These are phyloP conservation scores for Frankliniella intonsa DNA, from an alignment of 2,888 invertebrate genomes.

Conservation along the genomic window DNA sequence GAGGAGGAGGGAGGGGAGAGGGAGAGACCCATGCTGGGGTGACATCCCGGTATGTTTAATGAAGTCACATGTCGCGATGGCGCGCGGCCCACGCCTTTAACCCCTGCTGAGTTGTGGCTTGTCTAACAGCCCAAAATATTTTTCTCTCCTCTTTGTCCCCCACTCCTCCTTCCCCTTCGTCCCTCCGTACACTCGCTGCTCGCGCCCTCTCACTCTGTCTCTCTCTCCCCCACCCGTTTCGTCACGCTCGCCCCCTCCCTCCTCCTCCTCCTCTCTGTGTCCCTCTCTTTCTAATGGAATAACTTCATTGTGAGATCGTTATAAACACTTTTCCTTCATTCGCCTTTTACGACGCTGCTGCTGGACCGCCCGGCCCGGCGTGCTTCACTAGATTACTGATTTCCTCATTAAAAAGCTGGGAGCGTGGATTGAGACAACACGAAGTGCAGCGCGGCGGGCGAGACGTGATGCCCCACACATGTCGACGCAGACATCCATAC, in stretches of 20 bases:
- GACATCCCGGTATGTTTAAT: conserved; percentile 7
- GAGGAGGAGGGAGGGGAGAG: not conserved
- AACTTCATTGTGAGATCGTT: not conserved
- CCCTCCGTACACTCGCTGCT: not conserved
- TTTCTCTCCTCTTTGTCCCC: not conserved
- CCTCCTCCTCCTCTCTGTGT: not conserved
- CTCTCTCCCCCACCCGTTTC: not conserved
- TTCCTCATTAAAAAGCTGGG: conserved; percentile 24
- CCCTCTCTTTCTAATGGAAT: not conserved
- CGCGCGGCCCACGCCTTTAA: not conserved
- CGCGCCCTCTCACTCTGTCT: not conserved
- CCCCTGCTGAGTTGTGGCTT: conserved; percentile 15
- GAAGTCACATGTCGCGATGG: not conserved
- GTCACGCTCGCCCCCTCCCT: not conserved
- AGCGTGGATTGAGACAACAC: not conserved
- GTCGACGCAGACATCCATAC: not conserved
- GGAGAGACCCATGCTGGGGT: not conserved
- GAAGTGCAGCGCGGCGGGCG: not conserved
- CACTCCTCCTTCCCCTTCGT: not conserved
- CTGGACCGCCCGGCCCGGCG: not conserved
- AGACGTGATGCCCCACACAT: conserved; percentile 2
- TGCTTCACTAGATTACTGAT: conserved; percentile 9
- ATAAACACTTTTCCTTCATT: conserved; percentile 12
- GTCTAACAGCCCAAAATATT: conserved; percentile 7
- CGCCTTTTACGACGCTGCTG: not conserved